Base-by-base conservation (phyloP, 2,113 vertebrate genomes). In the Amphiprion percula region DNA sequence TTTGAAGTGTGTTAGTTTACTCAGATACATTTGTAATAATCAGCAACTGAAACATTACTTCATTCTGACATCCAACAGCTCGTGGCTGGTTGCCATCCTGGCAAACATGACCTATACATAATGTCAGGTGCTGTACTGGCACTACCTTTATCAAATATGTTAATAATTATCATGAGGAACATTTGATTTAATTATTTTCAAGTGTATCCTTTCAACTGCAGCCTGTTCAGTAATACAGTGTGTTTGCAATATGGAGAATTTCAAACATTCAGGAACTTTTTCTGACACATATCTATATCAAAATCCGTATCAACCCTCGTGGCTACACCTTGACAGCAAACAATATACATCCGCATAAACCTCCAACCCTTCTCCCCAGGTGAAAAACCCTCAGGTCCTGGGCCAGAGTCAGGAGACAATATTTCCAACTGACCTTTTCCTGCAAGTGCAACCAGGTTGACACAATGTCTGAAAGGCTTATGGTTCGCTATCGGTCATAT, bases 391-490 rank as follows among this genome's bases (percentile, higher is more conserved):
- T 79, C 28, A 62, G 65, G 73, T 83, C 71, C 58, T n/a, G 52
- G 47, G 16, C 61, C 17, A 33, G n/a, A 60, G 47, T 69, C 63
- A 67, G 21, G 74, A 83, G 79, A 83, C 41, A 46, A 50, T 64
- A 74, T 86, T 87, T 86, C 10, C 47, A 12, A 4, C 59, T 80
- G 82, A 88, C 70, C 77, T 85, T 80, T 82, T 41, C 54, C 79
- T 87, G 77, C 46, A 41, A 62, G 70, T 79, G 76, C 72, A 79
- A 66, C 49, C 46, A 67, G 23, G 63, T 19, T 83, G 85, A 88
- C 60, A 80, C 24, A 4, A 61, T 73, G 62, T 87, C 83, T 84
- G 62, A 71, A 73, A 80, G 85, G 82, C 86, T 89, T 81, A 79
- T n/a, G 24, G 53, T n/a, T 54, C 0, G 47, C 74, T 63, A 80